phyloP scores from a whole-genome alignment of 2,113 vertebrate genomes.

The Sapayoa aenigma region DNA sequence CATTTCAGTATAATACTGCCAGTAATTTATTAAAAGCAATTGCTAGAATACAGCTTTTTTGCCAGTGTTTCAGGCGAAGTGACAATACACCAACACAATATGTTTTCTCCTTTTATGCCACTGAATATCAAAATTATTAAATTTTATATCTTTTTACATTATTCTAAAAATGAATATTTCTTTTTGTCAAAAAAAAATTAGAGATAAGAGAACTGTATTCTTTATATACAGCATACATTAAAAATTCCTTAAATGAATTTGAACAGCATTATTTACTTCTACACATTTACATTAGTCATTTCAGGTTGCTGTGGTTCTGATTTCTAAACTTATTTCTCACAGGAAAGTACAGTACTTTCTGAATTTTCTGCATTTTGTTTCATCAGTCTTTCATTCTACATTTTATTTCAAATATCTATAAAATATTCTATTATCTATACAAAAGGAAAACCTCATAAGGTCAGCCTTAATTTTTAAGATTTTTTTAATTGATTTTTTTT shows the following conservation, averaged over 20 bases:
- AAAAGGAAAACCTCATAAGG: neutral
- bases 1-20: conserved; percentile 43
- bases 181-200: neutral
- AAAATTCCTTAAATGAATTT: neutral
- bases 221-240: neutral
- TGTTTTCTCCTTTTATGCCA: conserved; percentile 5
- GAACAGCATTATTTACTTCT: neutral
- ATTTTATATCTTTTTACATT: neutral
- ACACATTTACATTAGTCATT: neutral
- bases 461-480: neutral
- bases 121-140: conserved; percentile 28
- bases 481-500: neutral
- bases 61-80: conserved; percentile 14
- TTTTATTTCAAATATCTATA: neutral
- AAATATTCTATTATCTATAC: neutral
- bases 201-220: neutral
- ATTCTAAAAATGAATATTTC: neutral
- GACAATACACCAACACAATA: conserved; percentile 2
- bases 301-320: neutral
- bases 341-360: neutral
- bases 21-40: conserved; percentile 65
- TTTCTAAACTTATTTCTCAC: neutral
- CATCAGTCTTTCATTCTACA: neutral
- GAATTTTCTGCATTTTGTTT: neutral
- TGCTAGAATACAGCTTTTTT: conserved; percentile 20